Base-by-base conservation (phyloP, 2,797 vertebrate genomes). In the Aphelocoma californica region DNA sequence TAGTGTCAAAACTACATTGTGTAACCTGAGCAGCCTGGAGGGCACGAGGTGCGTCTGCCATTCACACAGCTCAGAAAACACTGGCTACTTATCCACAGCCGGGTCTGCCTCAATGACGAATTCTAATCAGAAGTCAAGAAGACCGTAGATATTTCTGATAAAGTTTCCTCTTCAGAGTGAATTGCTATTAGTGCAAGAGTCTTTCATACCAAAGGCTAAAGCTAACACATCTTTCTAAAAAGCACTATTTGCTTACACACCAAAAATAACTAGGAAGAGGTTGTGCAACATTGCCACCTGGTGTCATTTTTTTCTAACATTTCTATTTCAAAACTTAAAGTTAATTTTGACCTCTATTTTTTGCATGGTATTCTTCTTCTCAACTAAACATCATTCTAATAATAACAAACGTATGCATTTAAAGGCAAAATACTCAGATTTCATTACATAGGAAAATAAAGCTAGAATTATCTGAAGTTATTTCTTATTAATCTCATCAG, bases 281-380 rank as follows among this genome's bases (percentile, higher is more conserved):
- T 84, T 96, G 73, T 94, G 62, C 75, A 72, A 95, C 40, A 91
- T 86, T 94, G 92, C 94, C 95, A 91, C 72, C 95, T 93, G 69
- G 79, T 84, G 95, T 93, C 47, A 13, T 36, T 56, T 85, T 85
- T 72, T 42, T 17, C 48, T 80, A 91, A 51, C 34, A 90, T 54
- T 83, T 80, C 50, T 54, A 28, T 56, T 84, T 67, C 17, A 60
- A 84, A 95, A 79, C 34, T 29, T 61, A 44, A 85, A 69, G 78
- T 14, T 29, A 25, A 36, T 54, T 85, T 80, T 73, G 11, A 64
- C 47, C 5, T 50, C 26, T 60, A 64, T 40, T 29, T 60, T 20
- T n/a, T 62, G 21, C 3, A 42, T 19, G 28, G 9, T 17, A 50
- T 44, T 86, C 18, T 73, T 86, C 54, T 80, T 56, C 40, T 78